Evolutionary conservation across 2,113 vertebrate genomes (phyloP).

Genomic region (Ammodytes marinus): DNA sequence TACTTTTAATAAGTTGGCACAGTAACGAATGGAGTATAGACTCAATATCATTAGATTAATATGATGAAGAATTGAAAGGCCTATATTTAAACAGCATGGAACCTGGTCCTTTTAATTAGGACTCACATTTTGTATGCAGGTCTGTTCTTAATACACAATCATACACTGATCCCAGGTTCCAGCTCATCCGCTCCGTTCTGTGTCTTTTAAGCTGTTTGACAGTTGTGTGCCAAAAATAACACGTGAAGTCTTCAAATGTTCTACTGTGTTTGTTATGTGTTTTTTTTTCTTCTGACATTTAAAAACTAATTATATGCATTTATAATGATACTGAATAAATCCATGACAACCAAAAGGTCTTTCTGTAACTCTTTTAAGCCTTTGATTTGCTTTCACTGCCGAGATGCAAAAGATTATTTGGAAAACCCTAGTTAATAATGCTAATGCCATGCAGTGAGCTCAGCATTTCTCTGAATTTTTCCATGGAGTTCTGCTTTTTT

Average conservation of each 20-base stretch:
- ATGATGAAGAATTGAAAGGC: constrained; percentile 26
- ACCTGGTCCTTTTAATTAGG: constrained; percentile 51
- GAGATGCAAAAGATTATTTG: neutral
- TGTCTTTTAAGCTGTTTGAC: neutral
- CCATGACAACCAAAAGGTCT: constrained; percentile 1
- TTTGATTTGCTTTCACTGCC: neutral
- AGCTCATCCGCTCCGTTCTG: constrained; percentile 27
- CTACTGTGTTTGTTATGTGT: neutral
- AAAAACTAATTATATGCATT: constrained; percentile 48
- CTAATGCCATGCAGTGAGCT: neutral
- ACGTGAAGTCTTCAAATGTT: constrained; percentile 28
- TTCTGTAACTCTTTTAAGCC: neutral
- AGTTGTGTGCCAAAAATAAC: constrained; percentile 57
- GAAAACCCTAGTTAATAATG: neutral
- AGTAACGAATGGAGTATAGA: constrained; percentile 1
- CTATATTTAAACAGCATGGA: constrained; percentile 28
- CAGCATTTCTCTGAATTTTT: neutral
- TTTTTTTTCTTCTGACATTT: constrained; percentile 44
- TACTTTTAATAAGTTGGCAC: neutral
- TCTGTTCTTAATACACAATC: constrained; percentile 22
- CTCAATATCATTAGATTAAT: constrained; percentile 5
- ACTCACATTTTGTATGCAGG: constrained; percentile 15
- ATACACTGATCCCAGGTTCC: neutral
- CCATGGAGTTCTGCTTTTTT: neutral
- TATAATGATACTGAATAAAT: constrained; percentile 49